Evolutionary conservation across 2,888 invertebrate genomes (phyloP), one percentile per base, ranked within the genome.

Genomic region (Halictus ligatus): DNA sequence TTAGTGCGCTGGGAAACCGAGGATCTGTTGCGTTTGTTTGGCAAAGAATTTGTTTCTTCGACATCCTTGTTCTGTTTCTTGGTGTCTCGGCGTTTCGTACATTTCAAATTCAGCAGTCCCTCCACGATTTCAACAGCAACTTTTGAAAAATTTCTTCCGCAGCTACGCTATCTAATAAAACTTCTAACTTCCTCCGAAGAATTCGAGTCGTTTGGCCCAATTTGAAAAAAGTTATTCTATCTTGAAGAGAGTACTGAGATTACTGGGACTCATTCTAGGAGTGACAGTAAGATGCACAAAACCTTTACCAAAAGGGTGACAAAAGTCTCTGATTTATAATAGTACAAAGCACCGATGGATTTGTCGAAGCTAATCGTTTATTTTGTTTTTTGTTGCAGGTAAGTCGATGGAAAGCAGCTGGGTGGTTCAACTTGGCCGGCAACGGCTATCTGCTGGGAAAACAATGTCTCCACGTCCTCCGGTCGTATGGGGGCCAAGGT

Each of bases 381-480:
- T 35, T 86, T 67, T 81, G 4, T 86, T 86, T 71, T 92, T 74
- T 92, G 90, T 92, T 92, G 15, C 92, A 92, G 91, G 93, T 92
- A 92, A 93, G 87, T 85, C 10, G 46, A 15, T 64, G 69, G 0
- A 64, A 80, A 67, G 35, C 35, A 21, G 35, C 10, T 29, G 5
- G 2, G 54, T 25, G 25, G 13, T 60, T 67, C 21, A 29, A 18
- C 8, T 29, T 29, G 12, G 67, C 8, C 67, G 35, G 67, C 18
- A 29, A 67, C 35, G 35, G 18, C 35, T 60, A 29, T 13, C 21
- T 80, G 80, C 76, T 35, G 85, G 48, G n/a, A 58, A 54, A 71
- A 35, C 50, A 73, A 78, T 71, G 81, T 64, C 43, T 29, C 72
- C 46, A 78, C 69, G 64, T 84, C 80, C 54, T 43, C 35, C 1